Base-by-base conservation (phyloP, 2,888 invertebrate species). In the Petrolisthes manimaculis region DNA sequence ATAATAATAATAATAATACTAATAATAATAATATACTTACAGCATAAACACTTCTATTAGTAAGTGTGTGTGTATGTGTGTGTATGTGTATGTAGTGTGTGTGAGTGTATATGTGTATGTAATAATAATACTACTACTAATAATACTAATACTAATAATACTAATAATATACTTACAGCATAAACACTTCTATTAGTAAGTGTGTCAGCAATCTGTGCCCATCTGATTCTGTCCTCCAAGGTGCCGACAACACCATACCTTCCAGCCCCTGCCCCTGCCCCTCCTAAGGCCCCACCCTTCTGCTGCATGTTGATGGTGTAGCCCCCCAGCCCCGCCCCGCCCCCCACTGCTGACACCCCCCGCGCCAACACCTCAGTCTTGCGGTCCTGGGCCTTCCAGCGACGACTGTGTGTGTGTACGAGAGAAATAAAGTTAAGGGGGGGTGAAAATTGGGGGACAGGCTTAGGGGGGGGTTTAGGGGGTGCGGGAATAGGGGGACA, bases 291-390 rank as follows among this genome's bases (percentile, higher is more conserved):
- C 21, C 69, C 74, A 1, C 84, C 71, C 69, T 84, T 86, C 21
- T 88, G 84, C 75, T 84, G 88, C n/a, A 88, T 54, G 9, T 81
- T 84, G 75, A 88, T 84, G 5, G 88, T 55, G 67, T 55, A 88
- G 8, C 85, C 84, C 24, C 87, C 89, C 74, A 92, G 92, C 80
- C 92, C 91, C 18, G 92, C 92, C 12, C 94, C 94, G n/a, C 94
- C 93, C 3, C 96, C 96, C 95, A 97, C 96, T 92, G 97, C 97
- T 93, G 97, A 97, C 5, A 97, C 96, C 0, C 97, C 97, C 0
- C 94, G 95, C 0, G 95, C 92, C 90, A 92, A 92, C 61, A 93
- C 91, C 83, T 93, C 95, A 87, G 95, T 95, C 92, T 97, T 97
- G 92, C 97, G 97, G 88, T 93, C 93, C 92, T 97, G 97, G 3